phyloP scores from a whole-genome alignment of 2,888 invertebrate genomes.

The Dione vanillae region DNA sequence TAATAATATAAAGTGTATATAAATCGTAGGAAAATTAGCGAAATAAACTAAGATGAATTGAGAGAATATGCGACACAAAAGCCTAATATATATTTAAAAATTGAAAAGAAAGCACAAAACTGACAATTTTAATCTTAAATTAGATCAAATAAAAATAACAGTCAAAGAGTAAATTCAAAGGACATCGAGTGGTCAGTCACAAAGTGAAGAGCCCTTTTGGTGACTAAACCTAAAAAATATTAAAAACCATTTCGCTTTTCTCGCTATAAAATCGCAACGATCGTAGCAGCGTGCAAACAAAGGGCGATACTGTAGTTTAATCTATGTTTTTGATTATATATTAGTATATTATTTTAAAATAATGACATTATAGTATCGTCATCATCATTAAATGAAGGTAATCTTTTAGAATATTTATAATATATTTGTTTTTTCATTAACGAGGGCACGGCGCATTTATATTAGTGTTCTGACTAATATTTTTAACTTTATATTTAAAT shows the following conservation, averaged over 20 bases:
- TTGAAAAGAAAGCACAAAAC: too few relatives aligned
- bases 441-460: not conserved
- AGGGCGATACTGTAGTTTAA: not conserved
- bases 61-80: too few relatives aligned
- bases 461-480: not conserved
- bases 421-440: not conserved
- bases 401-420: not conserved
- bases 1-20: too few relatives aligned
- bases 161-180: constrained; percentile 33
- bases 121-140: too few relatives aligned
- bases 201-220: constrained; percentile 35
- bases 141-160: constrained; percentile 19
- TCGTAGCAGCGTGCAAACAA: not conserved
- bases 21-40: too few relatives aligned
- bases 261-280: constrained; percentile 33
- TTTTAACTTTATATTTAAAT: not conserved
- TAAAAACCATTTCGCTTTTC: constrained; percentile 49
- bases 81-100: too few relatives aligned
- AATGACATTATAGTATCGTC: not conserved
- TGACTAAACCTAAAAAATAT: constrained; percentile 33
- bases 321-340: not conserved
- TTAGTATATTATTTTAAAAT: not conserved
- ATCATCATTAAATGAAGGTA: not conserved
- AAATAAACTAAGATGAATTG: too few relatives aligned
- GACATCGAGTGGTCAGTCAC: constrained; percentile 35